A percentile compares a stretch with the other conserved stretches of the same genome.
These are phyloP conservation scores for Lordiphosa clarofinis DNA, from an alignment of 1,140 invertebrate species.

Conservation along the genomic window DNA sequence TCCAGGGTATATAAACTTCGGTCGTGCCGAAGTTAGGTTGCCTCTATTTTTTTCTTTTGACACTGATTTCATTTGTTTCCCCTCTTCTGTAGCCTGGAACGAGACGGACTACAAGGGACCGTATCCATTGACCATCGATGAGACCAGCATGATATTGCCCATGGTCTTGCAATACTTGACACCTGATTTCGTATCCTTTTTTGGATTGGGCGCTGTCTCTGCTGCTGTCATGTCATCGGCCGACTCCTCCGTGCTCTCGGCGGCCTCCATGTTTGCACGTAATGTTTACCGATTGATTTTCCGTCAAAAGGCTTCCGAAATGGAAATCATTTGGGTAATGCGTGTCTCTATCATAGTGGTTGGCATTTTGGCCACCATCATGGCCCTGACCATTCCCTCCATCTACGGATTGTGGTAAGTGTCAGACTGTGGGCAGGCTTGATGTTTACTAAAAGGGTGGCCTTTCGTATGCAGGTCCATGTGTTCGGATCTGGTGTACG, in stretches of 20 bases:
- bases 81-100: conserved; percentile 89
- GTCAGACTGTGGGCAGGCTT: conserved; percentile 16
- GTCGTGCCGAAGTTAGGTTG: too few relatives aligned
- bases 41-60: too few relatives aligned
- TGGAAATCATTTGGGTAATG: conserved; percentile 99
- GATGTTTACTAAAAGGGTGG: too few relatives aligned
- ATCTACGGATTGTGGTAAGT: conserved; percentile 97
- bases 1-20: too few relatives aligned
- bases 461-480: conserved; percentile 85
- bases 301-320: conserved; percentile 94
- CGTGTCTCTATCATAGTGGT: conserved; percentile 95
- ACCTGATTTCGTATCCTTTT: conserved; percentile 95
- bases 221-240: conserved; percentile 99
- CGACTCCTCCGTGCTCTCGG: conserved; percentile 97
- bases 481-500: conserved; percentile 98
- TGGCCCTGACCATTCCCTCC: conserved; percentile 97
- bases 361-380: conserved; percentile 93
- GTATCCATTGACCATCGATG: conserved; percentile 85
- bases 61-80: neutral
- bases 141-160: conserved; percentile 96
- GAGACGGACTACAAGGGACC: conserved; percentile 90
- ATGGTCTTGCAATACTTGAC: conserved; percentile 98
- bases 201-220: conserved; percentile 98
- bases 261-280: conserved; percentile 98
- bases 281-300: conserved; percentile 99